These are phyloP conservation scores for Stomatorhinus walkeri DNA, from an alignment of 2,797 vertebrate genomes.

Conservation along the genomic window DNA sequence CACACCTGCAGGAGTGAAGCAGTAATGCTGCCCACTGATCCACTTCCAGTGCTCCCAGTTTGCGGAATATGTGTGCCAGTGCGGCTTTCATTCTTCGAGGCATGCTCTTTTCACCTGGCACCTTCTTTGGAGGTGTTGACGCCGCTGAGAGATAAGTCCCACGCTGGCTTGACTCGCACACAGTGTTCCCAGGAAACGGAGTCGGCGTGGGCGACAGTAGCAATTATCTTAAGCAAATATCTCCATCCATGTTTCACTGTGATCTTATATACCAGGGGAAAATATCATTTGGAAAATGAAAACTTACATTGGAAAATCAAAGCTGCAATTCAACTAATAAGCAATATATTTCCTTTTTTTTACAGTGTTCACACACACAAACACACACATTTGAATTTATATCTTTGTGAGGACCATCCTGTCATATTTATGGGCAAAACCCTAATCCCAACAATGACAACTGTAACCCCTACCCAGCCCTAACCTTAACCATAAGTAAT, in stretches of 20 bases:
- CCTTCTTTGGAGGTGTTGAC: neutral
- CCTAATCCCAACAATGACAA: neutral
- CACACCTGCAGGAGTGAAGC: neutral
- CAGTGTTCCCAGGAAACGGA: neutral
- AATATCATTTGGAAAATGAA: neutral
- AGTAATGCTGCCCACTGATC: neutral
- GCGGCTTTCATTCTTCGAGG: conserved; percentile 65
- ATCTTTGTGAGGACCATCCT: neutral
- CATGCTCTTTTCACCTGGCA: conserved; percentile 63
- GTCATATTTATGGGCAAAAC: neutral
- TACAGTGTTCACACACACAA: neutral
- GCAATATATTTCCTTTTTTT: neutral
- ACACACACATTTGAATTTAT: neutral
- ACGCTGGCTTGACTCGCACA: neutral
- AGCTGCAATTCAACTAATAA: neutral
- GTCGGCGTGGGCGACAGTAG: neutral
- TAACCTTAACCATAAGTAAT: neutral
- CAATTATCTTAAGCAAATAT: neutral
- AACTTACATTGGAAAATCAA: neutral
- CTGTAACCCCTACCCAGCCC: neutral
- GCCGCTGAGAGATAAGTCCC: neutral
- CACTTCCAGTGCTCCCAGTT: neutral
- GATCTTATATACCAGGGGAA: neutral
- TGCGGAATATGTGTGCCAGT: conserved; percentile 48
- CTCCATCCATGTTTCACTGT: neutral